A percentile compares a stretch with the other conserved stretches of the same genome.
phyloP scores from a whole-genome alignment of 1,140 invertebrate genomes.

The Arctopsyche grandis region DNA sequence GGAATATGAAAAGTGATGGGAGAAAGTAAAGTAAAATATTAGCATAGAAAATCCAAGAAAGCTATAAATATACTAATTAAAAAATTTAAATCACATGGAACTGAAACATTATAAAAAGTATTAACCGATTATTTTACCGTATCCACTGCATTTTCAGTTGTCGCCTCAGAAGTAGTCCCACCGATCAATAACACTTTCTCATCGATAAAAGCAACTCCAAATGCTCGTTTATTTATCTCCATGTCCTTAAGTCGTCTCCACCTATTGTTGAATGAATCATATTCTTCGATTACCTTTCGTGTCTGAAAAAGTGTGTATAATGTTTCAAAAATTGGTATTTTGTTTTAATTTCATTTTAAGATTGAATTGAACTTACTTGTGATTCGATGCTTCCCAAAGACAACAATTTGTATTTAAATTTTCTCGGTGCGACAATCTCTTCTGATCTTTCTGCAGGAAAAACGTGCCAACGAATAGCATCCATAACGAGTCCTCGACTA shows the following conservation, averaged over 20 bases:
- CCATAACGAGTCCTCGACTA: no score
- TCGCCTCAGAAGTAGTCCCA: not conserved
- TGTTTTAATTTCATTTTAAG: not conserved
- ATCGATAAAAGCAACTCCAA: not conserved
- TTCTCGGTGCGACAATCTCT: not conserved
- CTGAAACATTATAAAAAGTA: not conserved
- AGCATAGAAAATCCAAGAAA: not conserved
- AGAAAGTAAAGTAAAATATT: not conserved
- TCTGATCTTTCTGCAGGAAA: no score
- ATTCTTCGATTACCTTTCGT: not conserved
- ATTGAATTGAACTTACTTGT: not conserved
- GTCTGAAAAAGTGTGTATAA: not conserved
- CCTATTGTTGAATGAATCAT: not conserved
- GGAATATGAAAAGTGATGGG: not conserved
- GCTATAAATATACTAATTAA: not conserved
- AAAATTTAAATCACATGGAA: not conserved
- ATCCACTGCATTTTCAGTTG: not conserved
- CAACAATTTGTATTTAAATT: not conserved
- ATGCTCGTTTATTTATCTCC: not conserved
- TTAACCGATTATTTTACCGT: not conserved
- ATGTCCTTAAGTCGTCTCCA: not conserved
- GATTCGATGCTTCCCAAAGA: not conserved
- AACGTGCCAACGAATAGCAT: no score
- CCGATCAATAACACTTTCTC: not conserved
- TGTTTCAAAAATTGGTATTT: not conserved